These are phyloP conservation scores for Zeuzera pyrina DNA, from an alignment of 2,888 invertebrate genomes.

Conservation along the genomic window DNA sequence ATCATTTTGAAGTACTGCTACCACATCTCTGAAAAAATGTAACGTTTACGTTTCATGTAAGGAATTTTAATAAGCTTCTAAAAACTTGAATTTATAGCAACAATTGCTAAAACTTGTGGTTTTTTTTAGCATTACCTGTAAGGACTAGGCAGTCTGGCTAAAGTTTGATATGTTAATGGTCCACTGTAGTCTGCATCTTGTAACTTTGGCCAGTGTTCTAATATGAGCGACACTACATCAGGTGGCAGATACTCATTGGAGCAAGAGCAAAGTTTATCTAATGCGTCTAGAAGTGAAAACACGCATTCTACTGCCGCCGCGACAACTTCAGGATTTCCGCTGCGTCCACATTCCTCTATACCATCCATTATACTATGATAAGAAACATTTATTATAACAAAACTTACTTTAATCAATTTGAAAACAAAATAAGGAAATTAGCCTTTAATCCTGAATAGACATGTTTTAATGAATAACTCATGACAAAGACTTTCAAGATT, in stretches of 20 bases:
- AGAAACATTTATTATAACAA: too few species aligned
- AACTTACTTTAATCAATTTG: background rate
- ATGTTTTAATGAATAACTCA: background rate
- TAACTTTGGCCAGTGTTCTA: conserved; percentile 77
- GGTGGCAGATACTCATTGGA: conserved; percentile 52
- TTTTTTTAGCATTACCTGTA: conserved; percentile 71
- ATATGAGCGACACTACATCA: conserved; percentile 63
- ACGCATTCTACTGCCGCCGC: conserved; percentile 87
- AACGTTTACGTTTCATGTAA: background rate
- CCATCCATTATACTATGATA: conserved; percentile 86
- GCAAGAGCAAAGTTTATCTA: conserved; percentile 87
- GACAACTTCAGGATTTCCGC: conserved; percentile 82
- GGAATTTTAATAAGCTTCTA: background rate
- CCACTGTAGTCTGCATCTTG: conserved; percentile 87
- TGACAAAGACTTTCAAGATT: too few species aligned
- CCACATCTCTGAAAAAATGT: conserved; percentile 73
- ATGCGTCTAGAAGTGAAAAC: conserved; percentile 84
- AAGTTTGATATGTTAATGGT: conserved; percentile 87
- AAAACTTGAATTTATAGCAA: background rate
- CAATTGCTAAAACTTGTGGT: background rate
- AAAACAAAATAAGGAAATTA: background rate
- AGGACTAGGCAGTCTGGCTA: conserved; percentile 86
- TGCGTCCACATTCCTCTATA: conserved; percentile 92
- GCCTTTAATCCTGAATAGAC: too few species aligned
- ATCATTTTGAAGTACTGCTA: conserved; percentile 78